Base-by-base conservation (phyloP, 2,797 vertebrate genomes). In the Pagetopsis macropterus region DNA sequence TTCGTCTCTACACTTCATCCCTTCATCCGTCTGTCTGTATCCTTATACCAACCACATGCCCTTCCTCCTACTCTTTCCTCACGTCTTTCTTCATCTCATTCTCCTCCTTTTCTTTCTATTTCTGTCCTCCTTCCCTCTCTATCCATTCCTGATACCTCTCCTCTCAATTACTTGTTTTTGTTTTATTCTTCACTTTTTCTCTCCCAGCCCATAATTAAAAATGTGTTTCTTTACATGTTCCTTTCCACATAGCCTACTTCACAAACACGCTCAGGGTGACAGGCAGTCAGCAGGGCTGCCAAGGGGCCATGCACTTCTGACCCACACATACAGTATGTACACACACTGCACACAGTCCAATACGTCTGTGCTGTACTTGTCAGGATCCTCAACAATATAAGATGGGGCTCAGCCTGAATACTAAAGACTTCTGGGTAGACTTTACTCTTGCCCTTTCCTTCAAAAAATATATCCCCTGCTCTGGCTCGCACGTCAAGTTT, bases 11-110 rank as follows among this genome's bases (percentile, higher is more conserved):
- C 55, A 41, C 63, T 81, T 76, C 84, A 65, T 78, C 56, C 81
- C 63, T 82, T 76, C 84, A 65, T 78, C 56, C 79, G 37, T 75
- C 79, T 78, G 84, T 81, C 81, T 82, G 62, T 27, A 63, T 78
- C 84, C 82, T 51, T 88, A 82, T 89, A 83, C 69, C 79, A 72
- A 1, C 50, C 78, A 70, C 87, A 80, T 74, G 81, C 67, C 11
- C 2, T 7, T 54, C 33, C 19, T 65, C 15, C 46, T 67, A 51
- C 4, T 50, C 46, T 45, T 14, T n/a, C 49, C 17, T n/a, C 31
- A 8, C 11, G 0, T 48, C 13, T n/a, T 70, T 46, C 17, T 27
- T 33, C 17, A 31, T 19, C 50, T 51, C 14, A 33, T 17, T 31
- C 49, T 56, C 45, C 9, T 60, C 14, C 14, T 31, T 33, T 2